phyloP scores from a whole-genome alignment of 2,113 vertebrate genomes.

The Patagioenas fasciata region DNA sequence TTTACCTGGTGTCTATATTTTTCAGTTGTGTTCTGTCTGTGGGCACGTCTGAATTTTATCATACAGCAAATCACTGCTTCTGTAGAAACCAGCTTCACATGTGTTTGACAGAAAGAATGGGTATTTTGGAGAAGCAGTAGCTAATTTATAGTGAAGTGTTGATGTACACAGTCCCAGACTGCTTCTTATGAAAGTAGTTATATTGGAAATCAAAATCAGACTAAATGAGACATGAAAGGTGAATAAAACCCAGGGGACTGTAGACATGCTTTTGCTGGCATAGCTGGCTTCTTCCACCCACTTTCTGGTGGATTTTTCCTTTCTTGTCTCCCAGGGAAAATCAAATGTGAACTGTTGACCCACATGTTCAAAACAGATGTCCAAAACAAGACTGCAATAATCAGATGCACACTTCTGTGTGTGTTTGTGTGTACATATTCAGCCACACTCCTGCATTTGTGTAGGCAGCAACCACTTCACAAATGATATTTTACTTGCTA shows the following conservation, averaged over 20 bases:
- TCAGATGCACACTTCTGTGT: fast-evolving
- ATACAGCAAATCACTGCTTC: neutral
- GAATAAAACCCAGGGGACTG: neutral
- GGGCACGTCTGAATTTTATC: neutral
- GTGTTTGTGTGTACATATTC: fast-evolving
- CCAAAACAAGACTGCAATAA: neutral
- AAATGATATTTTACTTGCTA: neutral
- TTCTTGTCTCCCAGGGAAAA: neutral
- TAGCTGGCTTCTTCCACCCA: neutral
- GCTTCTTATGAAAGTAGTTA: neutral
- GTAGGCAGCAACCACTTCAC: neutral
- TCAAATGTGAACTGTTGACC: neutral
- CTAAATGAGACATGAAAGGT: neutral
- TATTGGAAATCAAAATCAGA: constrained; percentile 31
- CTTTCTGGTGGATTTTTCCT: neutral
- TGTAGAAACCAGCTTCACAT: neutral
- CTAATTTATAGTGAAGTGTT: constrained; percentile 10
- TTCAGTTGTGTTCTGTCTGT: neutral
- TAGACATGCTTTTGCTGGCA: neutral
- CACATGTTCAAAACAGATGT: neutral
- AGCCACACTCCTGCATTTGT: fast-evolving
- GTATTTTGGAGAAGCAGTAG: neutral
- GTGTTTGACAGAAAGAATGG: neutral
- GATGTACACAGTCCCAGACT: neutral
- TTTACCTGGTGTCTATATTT: neutral